These are phyloP conservation scores for Rhinella marina DNA, from an alignment of 2,797 vertebrate species.

Conservation along the genomic window DNA sequence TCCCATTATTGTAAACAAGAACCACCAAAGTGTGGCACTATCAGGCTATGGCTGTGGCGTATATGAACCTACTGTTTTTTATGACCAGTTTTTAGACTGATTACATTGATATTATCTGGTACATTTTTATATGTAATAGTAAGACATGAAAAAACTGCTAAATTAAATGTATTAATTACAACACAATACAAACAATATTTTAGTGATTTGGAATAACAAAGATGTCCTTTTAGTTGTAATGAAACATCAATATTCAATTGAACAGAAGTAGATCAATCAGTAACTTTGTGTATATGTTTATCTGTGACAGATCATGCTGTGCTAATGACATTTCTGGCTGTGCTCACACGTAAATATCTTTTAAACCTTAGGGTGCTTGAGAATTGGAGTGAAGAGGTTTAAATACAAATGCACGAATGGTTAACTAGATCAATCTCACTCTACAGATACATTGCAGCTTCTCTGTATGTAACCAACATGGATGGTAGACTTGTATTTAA, in stretches of 20 bases:
- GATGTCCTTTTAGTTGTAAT: neutral
- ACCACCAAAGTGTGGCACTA: too few species aligned
- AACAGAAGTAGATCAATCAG: neutral
- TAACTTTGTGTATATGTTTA: conserved; percentile 9
- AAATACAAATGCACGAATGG: conserved; percentile 13
- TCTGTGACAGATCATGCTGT: conserved; percentile 7
- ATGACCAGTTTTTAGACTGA: too few species aligned
- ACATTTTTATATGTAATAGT: too few species aligned
- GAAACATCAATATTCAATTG: conserved; percentile 13
- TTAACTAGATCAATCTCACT: conserved; percentile 17
- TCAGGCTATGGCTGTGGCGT: too few species aligned
- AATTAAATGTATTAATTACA: neutral
- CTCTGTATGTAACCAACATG: neutral
- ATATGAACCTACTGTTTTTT: too few species aligned
- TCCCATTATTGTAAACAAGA: too few species aligned
- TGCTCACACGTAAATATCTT: conserved; percentile 11
- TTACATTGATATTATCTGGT: too few species aligned
- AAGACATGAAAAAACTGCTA: too few species aligned
- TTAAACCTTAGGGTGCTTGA: conserved; percentile 27
- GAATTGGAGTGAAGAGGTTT: conserved; percentile 10
- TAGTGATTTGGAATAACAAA: neutral
- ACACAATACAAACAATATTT: neutral
- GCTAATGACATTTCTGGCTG: neutral
- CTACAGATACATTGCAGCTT: conserved; percentile 2
- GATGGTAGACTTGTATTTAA: neutral